A percentile compares a stretch with the other conserved stretches of the same genome.
phyloP scores from a whole-genome alignment of 2,797 vertebrate species.

The Falco naumanni region DNA sequence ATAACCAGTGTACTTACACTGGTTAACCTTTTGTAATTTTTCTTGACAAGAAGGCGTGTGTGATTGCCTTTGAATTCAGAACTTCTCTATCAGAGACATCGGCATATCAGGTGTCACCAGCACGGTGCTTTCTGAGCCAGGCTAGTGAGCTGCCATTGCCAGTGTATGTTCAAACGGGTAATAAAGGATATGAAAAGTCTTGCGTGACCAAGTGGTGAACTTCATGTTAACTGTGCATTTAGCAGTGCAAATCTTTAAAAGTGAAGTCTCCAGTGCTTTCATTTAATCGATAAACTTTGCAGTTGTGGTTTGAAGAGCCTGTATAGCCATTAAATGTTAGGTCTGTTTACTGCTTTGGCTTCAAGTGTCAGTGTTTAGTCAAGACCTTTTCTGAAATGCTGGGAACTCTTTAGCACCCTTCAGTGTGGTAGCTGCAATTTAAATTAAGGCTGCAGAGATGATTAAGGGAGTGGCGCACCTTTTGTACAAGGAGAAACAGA shows the following conservation, averaged over 20 bases:
- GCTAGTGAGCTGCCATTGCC: constrained; percentile 50
- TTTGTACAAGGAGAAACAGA: neutral
- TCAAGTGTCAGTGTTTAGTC: neutral
- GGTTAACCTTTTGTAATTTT: constrained; percentile 32
- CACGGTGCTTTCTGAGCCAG: constrained; percentile 37
- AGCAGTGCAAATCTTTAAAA: constrained; percentile 17
- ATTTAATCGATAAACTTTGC: neutral
- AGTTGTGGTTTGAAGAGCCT: neutral
- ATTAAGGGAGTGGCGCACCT: neutral
- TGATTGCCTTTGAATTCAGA: constrained; percentile 41
- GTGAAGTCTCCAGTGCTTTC: neutral
- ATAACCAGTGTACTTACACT: neutral
- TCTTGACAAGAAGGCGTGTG: neutral
- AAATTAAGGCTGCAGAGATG: neutral
- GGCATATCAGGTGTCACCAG: constrained; percentile 35
- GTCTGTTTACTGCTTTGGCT: constrained; percentile 21
- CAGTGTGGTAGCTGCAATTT: neutral
- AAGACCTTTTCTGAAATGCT: neutral
- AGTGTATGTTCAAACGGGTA: constrained; percentile 43
- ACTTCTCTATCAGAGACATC: neutral
- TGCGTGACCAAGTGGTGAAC: constrained; percentile 46
- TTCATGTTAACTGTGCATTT: constrained; percentile 34
- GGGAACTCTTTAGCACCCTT: neutral
- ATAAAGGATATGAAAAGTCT: constrained; percentile 49
- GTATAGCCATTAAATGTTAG: neutral